Base-by-base conservation (phyloP, 2,888 invertebrate genomes). In the Idaea dimidiata region DNA sequence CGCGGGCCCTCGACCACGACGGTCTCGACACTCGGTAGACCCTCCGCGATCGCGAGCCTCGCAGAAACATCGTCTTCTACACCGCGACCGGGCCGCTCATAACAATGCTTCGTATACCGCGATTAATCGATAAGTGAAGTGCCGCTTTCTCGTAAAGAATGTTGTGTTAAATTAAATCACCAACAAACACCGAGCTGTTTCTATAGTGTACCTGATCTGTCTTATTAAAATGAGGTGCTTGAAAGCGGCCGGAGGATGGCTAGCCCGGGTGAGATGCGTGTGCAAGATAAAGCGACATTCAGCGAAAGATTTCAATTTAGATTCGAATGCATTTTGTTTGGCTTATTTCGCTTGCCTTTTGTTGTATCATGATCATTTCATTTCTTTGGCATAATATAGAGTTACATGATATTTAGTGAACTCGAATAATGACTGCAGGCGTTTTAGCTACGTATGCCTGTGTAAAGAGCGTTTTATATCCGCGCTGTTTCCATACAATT, bases 231-330 rank as follows among this genome's bases (percentile, higher is more conserved):
- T 92, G 91, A 89, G 91, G 89, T 91, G 91, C 78, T 88, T 92
- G 83, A 90, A 87, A 88, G 85, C 86, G 71, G 91, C 92, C 67
- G 87, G 92, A 86, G 91, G 89, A 87, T 92, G 91, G 92, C 85
- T 91, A 72, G 86, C 91, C 75, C 89, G 92, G 91, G 92, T 92
- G 87, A 90, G 91, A 90, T 87, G 75, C 79, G 77, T 83, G 76
- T 78, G 76, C 79, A 73, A 80, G 88, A 89, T 89, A 86, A 78
- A 78, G 72, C 75, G 78, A 85, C 85, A 84, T 82, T 83, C 84
- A 77, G 77, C 77, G 74, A 78, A 77, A 88, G 89, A 91, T 90
- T 89, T 88, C 85, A 87, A 90, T 89, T 89, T 86, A 89, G 87
- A 90, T 89, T 80, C 77, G 72, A 66, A 74, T 85, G 83, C 77